phyloP scores from a whole-genome alignment of 2,797 vertebrate species.

The Heterohyrax brucei region DNA sequence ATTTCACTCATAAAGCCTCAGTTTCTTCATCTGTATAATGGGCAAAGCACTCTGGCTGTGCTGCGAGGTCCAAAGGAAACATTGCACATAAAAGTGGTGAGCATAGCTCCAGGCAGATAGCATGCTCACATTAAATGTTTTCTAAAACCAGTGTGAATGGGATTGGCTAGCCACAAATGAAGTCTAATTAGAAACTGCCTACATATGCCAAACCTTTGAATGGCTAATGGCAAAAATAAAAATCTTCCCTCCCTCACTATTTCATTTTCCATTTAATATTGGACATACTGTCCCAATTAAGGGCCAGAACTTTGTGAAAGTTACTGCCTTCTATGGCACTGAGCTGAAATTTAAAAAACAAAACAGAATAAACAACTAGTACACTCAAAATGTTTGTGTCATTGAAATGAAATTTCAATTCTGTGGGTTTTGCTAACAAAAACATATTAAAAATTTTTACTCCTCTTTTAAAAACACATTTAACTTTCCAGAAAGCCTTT shows the following conservation, averaged over 20 bases:
- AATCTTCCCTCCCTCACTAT: neutral
- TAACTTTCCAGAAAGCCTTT: slow-evolving; percentile 46
- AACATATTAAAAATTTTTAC: slow-evolving; percentile 35
- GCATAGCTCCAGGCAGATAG: neutral
- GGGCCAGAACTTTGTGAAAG: slow-evolving; percentile 16
- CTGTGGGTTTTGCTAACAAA: slow-evolving; percentile 61
- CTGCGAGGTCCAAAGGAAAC: neutral
- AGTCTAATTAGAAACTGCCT: slow-evolving; percentile 56
- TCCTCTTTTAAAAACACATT: slow-evolving; percentile 54
- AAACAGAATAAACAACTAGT: neutral
- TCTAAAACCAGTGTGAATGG: neutral
- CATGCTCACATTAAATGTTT: neutral
- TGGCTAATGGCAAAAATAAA: slow-evolving; percentile 46
- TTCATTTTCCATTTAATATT: slow-evolving; percentile 12
- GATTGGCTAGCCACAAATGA: neutral
- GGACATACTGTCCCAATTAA: neutral
- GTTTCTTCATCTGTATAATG: neutral
- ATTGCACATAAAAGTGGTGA: fast-evolving
- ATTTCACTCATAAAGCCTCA: neutral
- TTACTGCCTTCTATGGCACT: neutral
- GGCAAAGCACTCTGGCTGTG: slow-evolving; percentile 21
- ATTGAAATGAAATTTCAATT: slow-evolving; percentile 67
- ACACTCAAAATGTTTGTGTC: neutral
- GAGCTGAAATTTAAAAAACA: slow-evolving; percentile 45
- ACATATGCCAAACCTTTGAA: slow-evolving; percentile 48